These are phyloP conservation scores for Kryptolebias marmoratus DNA, from an alignment of 2,113 vertebrate species.

Conservation along the genomic window DNA sequence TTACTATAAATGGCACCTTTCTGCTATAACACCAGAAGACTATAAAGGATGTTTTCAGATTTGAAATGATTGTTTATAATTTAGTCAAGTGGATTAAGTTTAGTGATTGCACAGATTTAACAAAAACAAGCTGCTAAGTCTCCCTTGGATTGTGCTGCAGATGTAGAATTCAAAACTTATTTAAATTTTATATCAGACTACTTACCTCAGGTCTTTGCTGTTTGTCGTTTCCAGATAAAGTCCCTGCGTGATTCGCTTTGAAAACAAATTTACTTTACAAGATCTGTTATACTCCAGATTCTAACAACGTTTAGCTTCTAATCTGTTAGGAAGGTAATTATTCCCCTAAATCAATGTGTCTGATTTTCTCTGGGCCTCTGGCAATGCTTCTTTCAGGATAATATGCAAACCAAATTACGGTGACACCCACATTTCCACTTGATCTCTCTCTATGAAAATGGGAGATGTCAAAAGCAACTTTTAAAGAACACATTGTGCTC, in stretches of 20 bases:
- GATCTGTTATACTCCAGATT: background rate
- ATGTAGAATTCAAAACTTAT: background rate
- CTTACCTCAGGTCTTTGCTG: background rate
- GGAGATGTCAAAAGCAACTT: background rate
- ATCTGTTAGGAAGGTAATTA: background rate
- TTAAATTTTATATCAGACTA: background rate
- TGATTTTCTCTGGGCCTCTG: background rate
- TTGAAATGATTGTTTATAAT: background rate
- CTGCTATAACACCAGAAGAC: background rate
- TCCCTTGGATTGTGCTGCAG: background rate
- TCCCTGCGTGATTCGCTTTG: background rate
- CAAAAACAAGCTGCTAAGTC: background rate
- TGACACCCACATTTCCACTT: background rate
- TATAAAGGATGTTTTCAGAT: background rate
- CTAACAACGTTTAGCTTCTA: background rate
- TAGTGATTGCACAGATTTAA: background rate
- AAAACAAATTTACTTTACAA: background rate
- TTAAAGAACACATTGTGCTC: background rate
- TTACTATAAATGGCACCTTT: background rate
- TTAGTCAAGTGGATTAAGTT: too few species aligned
- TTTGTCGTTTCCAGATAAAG: background rate
- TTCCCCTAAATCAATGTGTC: constrained; percentile 7
- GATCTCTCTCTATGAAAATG: background rate
- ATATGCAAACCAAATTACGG: background rate
- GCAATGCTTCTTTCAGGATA: constrained; percentile 5